phyloP scores from a whole-genome alignment of 1,140 invertebrate genomes.

The Episyrphus balteatus region DNA sequence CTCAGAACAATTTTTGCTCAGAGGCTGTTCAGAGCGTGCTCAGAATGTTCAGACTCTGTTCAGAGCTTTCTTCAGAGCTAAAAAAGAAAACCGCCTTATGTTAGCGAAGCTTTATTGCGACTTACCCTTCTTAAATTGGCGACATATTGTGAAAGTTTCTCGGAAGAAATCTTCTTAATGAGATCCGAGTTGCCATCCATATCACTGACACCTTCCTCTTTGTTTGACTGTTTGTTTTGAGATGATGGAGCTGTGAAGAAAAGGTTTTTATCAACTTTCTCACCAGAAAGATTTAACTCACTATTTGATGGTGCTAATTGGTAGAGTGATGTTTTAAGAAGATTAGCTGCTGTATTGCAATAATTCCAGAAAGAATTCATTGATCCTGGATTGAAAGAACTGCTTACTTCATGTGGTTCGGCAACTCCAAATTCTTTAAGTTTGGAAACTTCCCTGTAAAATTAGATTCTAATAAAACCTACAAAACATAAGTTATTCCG shows the following conservation, averaged over 20 bases:
- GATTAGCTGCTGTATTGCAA: conserved; percentile 28
- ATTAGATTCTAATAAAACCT: conserved; percentile 1
- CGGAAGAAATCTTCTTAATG: conserved; percentile 29
- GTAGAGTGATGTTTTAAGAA: conserved; percentile 29
- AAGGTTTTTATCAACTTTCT: neutral
- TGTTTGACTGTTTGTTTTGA: conserved; percentile 22
- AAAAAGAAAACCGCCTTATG: too few species aligned
- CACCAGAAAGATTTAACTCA: neutral
- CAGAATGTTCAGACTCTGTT: too few species aligned
- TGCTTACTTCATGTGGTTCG: conserved; percentile 13
- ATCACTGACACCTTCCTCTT: conserved; percentile 26
- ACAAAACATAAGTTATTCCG: conserved; percentile 2
- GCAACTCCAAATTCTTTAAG: conserved; percentile 17
- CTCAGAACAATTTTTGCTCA: too few species aligned
- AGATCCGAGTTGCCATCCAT: conserved; percentile 32
- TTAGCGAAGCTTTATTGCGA: neutral
- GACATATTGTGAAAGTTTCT: conserved; percentile 30
- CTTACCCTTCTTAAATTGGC: conserved; percentile 30
- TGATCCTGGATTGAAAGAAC: conserved; percentile 12
- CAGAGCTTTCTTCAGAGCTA: too few species aligned
- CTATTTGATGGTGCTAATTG: conserved; percentile 22
- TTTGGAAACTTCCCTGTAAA: conserved; percentile 11
- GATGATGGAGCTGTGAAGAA: conserved; percentile 9
- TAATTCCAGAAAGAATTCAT: conserved; percentile 35
- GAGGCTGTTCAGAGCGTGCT: too few species aligned